Evolutionary conservation across 2,797 vertebrate species (phyloP).

Genomic region (Poecilia wingei): DNA sequence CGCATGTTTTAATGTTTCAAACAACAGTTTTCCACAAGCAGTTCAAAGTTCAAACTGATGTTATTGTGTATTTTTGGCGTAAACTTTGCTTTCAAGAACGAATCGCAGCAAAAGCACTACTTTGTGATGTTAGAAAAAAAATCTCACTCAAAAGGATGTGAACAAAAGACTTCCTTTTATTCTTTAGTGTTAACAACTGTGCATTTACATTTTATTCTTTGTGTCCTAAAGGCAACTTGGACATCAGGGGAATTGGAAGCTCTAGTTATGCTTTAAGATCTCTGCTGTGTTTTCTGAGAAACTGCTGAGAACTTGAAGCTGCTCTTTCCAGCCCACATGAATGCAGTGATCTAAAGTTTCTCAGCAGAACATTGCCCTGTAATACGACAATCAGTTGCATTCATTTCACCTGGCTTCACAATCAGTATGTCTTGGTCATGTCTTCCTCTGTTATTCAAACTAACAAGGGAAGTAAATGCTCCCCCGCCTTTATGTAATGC

Average conservation of each 20-base stretch:
- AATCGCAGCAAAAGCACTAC: no score
- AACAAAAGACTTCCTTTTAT: background rate
- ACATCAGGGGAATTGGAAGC: background rate
- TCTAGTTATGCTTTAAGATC: background rate
- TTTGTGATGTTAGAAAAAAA: background rate
- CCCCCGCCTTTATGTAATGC: background rate
- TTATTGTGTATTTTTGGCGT: background rate
- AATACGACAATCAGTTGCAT: background rate
- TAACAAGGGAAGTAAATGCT: background rate
- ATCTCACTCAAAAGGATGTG: background rate
- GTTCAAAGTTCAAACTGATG: background rate
- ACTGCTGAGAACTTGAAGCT: background rate
- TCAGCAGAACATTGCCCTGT: background rate
- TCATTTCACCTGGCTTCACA: conserved; percentile 1
- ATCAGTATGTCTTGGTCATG: conserved; percentile 6
- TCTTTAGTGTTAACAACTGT: background rate
- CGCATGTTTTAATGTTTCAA: background rate
- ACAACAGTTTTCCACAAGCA: background rate
- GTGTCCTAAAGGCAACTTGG: background rate
- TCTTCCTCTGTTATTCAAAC: conserved; percentile 4
- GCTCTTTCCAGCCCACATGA: background rate
- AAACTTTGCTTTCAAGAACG: no score
- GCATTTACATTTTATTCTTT: background rate
- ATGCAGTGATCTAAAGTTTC: background rate
- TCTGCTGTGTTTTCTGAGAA: background rate